Conservation (phyloP, 2,113 vertebrate species). For the Sinocyclocheilus rhinocerous region DNA sequence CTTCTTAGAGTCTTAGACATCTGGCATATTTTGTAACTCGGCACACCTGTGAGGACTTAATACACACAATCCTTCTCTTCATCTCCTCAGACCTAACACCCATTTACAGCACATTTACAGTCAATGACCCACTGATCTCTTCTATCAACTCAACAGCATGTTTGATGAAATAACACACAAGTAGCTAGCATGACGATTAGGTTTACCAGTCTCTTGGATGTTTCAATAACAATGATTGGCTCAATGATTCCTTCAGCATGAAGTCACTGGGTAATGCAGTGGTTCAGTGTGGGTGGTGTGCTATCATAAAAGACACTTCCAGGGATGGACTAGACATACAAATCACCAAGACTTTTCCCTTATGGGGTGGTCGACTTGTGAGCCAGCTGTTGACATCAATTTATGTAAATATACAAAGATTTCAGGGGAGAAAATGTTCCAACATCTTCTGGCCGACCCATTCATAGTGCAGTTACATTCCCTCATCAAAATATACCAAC, state of each 20-base stretch:
- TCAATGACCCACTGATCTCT: neutral
- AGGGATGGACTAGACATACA: neutral
- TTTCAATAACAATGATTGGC: neutral
- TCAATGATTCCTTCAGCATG: neutral
- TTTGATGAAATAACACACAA: neutral
- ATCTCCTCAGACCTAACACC: neutral
- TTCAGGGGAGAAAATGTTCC: neutral
- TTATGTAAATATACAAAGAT: neutral
- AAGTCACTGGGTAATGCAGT: neutral
- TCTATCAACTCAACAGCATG: neutral
- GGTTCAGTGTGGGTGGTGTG: conserved; percentile 1
- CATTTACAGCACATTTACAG: neutral
- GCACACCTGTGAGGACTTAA: neutral
- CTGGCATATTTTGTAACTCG: too few relatives aligned
- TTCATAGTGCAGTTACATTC: neutral
- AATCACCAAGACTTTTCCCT: neutral
- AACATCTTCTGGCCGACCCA: neutral
- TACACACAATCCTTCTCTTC: neutral
- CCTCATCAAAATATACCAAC: neutral
- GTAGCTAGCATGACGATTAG: neutral
- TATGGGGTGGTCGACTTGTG: neutral
- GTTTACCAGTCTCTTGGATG: neutral
- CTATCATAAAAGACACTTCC: conserved; percentile 12
- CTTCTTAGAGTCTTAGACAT: neutral
- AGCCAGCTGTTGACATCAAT: neutral